Evolutionary conservation across 2,888 invertebrate species (phyloP), one percentile per base, ranked within the genome.

Genomic region (Melinopterus prodromus): DNA sequence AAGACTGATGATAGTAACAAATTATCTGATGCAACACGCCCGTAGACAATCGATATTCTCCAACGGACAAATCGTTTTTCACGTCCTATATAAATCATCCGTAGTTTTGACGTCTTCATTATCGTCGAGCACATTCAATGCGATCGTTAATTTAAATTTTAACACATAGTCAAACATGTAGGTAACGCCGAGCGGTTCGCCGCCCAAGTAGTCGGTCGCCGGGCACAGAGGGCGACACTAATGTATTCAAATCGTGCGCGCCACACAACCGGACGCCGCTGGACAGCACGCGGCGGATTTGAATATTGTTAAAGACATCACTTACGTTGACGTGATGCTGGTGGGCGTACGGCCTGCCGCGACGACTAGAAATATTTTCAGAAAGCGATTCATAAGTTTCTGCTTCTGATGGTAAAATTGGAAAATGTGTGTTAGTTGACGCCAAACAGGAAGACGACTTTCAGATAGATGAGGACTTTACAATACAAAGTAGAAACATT

Each of bases 201-300:
- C 36, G 77, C 76, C 37, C 76, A 76, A 26, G 71, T 37, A 36
- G 37, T 12, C 74, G 16, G n/a, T 74, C 9, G 36, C n/a, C 36
- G 35, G 70, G 36, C 69, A 53, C 72, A 72, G 70, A 72, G 38
- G 69, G 76, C 80, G 80, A 72, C 78, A 78, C 72, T 76, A 77
- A 80, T 78, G 78, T 78, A 72, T 78, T 80, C 76, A 37, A 70
- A 70, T 69, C 35, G 15, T 16, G 35, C 77, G 16, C 35, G 35
- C 69, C 77, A 77, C 75, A 80, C 70, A 76, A 77, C 79, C 76
- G 80, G 76, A 81, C 80, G 78, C 80, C 80, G 77, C 72, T 77
- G 80, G 83, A 81, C 82, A 77, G 70, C 82, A 82, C 79, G 84
- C 83, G 78, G 84, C 70, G 82, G 81, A 83, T 83, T 81, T 82